Conservation (phyloP, 2,113 vertebrate genomes). For the Forbesichthys papilliferus region DNA sequence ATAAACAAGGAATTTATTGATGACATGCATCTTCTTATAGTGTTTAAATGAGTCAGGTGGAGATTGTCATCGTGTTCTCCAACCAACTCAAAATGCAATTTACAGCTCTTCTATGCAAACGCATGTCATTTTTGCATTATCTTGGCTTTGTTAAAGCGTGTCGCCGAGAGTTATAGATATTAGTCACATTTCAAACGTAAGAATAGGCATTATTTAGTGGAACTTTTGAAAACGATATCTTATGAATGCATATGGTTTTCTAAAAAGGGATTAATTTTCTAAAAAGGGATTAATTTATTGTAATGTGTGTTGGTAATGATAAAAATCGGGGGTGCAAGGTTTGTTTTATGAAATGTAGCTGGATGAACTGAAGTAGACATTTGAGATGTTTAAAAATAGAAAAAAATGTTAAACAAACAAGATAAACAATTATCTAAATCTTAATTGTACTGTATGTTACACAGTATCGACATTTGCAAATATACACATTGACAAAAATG, state of each 20-base stretch:
- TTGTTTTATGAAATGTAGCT: neutral
- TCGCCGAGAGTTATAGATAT: conserved; percentile 10
- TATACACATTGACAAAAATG: too few relatives aligned
- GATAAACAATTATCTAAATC: too few relatives aligned
- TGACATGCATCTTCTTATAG: conserved; percentile 41
- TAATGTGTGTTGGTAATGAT: neutral
- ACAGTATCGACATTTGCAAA: too few relatives aligned
- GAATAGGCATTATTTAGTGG: neutral
- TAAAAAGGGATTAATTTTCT: neutral
- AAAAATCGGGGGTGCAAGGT: neutral
- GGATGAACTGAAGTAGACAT: neutral
- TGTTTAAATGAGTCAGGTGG: conserved; percentile 45
- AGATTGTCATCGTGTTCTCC: conserved; percentile 26
- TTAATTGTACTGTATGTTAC: too few relatives aligned
- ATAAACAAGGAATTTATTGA: neutral
- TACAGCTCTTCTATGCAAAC: conserved; percentile 72
- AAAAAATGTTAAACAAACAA: too few relatives aligned
- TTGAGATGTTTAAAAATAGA: too few relatives aligned
- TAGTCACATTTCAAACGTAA: conserved; percentile 6
- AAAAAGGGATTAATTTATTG: neutral
- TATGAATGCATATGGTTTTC: conserved; percentile 5
- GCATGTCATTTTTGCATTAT: conserved; percentile 61
- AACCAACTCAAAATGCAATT: neutral
- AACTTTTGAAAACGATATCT: conserved; percentile 22
- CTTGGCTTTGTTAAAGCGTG: conserved; percentile 55